These are phyloP conservation scores for Daphoenositta chrysoptera DNA, from an alignment of 2,113 vertebrate species.

Conservation along the genomic window DNA sequence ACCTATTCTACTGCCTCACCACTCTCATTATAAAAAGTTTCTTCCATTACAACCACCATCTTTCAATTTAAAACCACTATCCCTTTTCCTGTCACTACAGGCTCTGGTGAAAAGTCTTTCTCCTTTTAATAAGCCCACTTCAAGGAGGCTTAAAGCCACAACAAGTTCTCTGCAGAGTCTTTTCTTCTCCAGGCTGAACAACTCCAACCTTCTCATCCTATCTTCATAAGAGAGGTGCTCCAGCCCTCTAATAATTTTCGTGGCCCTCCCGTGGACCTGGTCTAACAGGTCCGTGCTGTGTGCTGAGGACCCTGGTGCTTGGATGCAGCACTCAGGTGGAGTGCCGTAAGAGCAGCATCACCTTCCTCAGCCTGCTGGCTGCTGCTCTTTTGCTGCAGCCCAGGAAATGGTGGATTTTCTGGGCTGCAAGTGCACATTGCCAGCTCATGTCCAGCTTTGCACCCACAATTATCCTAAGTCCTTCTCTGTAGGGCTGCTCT, in stretches of 20 bases:
- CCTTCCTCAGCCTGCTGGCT: neutral
- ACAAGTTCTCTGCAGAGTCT: neutral
- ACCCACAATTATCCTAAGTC: neutral
- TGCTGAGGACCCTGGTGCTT: neutral
- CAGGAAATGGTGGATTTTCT: neutral
- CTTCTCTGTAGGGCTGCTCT: neutral
- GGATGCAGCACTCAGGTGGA: neutral
- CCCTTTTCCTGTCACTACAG: neutral
- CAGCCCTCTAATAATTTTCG: accelerated
- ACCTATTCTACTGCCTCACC: neutral
- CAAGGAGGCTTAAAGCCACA: neutral
- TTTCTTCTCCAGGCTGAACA: neutral
- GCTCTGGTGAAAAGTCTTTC: neutral
- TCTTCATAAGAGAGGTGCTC: neutral
- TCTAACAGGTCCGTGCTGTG: neutral
- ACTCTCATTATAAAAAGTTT: neutral
- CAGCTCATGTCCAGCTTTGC: neutral
- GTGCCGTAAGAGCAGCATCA: neutral
- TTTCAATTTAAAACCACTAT: neutral
- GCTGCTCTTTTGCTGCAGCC: neutral
- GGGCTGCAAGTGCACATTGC: neutral
- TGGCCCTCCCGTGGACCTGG: neutral
- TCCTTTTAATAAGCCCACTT: neutral
- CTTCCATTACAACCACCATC: neutral
- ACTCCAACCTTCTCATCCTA: neutral